Evolutionary conservation across 2,888 invertebrate genomes (phyloP).

Genomic region (Lycocerus yunnanus): DNA sequence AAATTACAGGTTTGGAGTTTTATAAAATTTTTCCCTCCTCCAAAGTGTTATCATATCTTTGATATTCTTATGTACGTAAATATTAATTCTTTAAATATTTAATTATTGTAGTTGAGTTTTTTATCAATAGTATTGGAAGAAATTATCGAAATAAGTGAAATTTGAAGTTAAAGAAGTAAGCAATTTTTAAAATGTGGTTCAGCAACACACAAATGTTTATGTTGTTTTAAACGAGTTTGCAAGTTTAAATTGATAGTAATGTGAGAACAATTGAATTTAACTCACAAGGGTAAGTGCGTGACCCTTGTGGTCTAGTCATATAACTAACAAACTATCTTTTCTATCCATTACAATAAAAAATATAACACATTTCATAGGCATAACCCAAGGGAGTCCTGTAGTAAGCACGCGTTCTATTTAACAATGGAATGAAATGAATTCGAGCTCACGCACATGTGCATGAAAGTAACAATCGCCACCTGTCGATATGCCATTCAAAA

Average conservation of each 20-base stretch:
- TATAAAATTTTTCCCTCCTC: no score
- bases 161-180: background rate
- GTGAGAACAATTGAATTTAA: conserved; percentile 41
- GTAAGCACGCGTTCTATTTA: conserved; percentile 20
- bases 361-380: conserved; percentile 1
- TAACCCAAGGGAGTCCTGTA: conserved; percentile 31
- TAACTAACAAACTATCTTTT: conserved; percentile 6
- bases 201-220: background rate
- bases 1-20: no score
- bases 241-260: conserved; percentile 36
- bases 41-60: no score
- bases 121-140: no score
- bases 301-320: conserved; percentile 31
- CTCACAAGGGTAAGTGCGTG: conserved; percentile 36
- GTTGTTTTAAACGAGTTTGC: conserved; percentile 5
- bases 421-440: conserved; percentile 31
- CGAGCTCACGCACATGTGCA: conserved; percentile 34
- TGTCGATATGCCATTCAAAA: conserved; percentile 18
- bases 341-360: conserved; percentile 5
- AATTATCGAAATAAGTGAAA: background rate
- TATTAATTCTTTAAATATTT: no score
- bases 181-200: background rate
- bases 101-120: no score
- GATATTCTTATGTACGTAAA: no score
- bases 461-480: conserved; percentile 26